Percentiles rank a stretch among this genome's conserved stretches.
Evolutionary conservation across 2,113 vertebrate species (phyloP).

Genomic region (Propithecus coquereli): DNA sequence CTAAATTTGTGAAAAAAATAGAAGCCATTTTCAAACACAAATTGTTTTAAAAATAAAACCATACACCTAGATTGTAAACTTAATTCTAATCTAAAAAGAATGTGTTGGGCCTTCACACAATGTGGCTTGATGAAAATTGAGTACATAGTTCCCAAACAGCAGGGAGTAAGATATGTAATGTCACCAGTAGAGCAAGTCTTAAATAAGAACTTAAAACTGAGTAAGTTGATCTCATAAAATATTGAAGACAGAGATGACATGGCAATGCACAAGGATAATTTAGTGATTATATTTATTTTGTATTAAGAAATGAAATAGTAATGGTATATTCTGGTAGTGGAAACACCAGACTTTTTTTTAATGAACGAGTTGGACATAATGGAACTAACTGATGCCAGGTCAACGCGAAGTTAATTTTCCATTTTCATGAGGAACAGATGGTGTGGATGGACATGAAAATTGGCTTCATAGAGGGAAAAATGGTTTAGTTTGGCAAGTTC

Average conservation of each 20-base stretch:
- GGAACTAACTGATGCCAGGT: conserved; percentile 49
- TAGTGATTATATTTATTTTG: background rate
- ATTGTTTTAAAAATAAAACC: background rate
- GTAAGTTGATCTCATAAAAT: background rate
- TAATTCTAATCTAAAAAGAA: background rate
- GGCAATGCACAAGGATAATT: background rate
- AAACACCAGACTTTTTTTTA: background rate
- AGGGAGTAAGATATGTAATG: background rate
- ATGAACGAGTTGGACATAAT: conserved; percentile 41
- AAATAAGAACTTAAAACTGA: background rate
- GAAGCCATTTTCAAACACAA: background rate
- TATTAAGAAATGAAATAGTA: background rate
- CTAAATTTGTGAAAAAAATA: background rate
- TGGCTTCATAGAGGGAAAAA: conserved; percentile 57
- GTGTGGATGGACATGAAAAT: conserved; percentile 50
- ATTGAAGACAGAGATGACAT: background rate
- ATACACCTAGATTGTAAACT: background rate
- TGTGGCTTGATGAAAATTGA: background rate
- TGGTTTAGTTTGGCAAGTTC: conserved; percentile 48
- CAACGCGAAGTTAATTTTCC: conserved; percentile 57
- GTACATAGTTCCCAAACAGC: background rate
- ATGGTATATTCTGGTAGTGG: background rate
- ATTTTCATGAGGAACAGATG: conserved; percentile 73
- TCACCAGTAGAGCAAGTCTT: background rate
- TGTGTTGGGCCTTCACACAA: background rate